Evolutionary conservation across 1,140 invertebrate genomes (phyloP).

Genomic region (Daktulosphaira vitifoliae): DNA sequence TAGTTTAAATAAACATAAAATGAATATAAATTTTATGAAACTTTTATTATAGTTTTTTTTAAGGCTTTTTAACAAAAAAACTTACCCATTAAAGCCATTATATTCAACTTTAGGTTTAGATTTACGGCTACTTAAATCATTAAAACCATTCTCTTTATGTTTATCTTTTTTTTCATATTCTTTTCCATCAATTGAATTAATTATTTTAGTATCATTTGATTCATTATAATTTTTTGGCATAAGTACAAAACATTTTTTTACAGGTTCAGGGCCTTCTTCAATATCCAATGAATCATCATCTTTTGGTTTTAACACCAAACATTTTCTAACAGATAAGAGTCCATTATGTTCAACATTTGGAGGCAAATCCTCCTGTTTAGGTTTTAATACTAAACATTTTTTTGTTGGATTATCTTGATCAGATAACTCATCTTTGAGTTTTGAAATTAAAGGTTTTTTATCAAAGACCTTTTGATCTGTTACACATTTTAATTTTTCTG

Average conservation of each 20-base stretch:
- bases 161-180: slow-evolving; percentile 5
- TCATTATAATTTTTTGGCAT: slow-evolving; percentile 3
- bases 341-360: neutral
- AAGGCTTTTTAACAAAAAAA: too few species aligned
- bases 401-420: slow-evolving; percentile 10
- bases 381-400: slow-evolving; percentile 18
- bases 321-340: neutral
- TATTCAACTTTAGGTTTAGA: neutral
- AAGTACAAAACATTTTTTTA: slow-evolving; percentile 22
- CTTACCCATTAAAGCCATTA: slow-evolving; percentile 3
- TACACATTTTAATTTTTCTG: neutral
- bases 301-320: slow-evolving; percentile 22
- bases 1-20: too few species aligned
- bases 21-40: too few species aligned
- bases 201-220: neutral
- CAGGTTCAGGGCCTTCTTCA: neutral
- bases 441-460: slow-evolving; percentile 16
- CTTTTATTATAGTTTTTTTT: too few species aligned
- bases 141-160: neutral
- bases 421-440: neutral
- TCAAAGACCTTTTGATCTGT: slow-evolving; percentile 12
- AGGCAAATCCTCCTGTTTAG: slow-evolving; percentile 7
- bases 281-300: slow-evolving; percentile 9
- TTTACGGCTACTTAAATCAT: neutral
- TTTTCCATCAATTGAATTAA: slow-evolving; percentile 4